Conservation (phyloP, 2,888 invertebrate genomes). For the Flexamia atlantica region DNA sequence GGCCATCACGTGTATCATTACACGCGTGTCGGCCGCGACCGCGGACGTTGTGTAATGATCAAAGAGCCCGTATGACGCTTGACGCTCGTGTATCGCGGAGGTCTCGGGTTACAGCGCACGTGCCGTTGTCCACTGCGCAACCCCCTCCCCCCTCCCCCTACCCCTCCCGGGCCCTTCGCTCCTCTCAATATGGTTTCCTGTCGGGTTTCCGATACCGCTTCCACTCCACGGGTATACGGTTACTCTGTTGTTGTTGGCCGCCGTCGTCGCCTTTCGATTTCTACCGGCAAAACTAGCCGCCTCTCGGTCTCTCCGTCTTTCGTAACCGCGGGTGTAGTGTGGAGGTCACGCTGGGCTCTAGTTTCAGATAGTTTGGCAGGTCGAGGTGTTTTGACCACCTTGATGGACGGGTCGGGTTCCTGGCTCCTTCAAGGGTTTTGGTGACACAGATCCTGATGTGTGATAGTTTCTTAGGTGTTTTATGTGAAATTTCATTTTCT, state of each 20-base stretch:
- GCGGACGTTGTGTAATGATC: constrained; percentile 3
- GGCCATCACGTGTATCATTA: too few species aligned
- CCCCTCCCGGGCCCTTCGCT: not conserved
- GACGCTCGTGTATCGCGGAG: not conserved
- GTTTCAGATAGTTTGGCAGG: not conserved
- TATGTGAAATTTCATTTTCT: too few species aligned
- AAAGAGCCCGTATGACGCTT: constrained; percentile 8
- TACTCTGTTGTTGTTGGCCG: constrained; percentile 26
- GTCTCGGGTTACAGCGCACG: constrained; percentile 46
- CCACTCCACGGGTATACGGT: constrained; percentile 39
- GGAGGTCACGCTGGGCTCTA: not conserved
- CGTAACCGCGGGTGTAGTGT: not conserved
- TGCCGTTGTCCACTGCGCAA: constrained; percentile 58
- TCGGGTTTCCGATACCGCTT: constrained; percentile 28
- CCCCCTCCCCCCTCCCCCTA: constrained; percentile 45
- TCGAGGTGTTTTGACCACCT: too few species aligned
- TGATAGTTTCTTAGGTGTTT: too few species aligned
- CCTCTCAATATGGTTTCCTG: constrained; percentile 28
- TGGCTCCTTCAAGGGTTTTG: too few species aligned
- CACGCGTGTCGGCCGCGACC: not conserved
- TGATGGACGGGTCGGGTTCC: too few species aligned
- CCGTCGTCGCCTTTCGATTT: constrained; percentile 14
- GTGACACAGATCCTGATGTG: too few species aligned
- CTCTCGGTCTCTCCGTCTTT: too few species aligned
- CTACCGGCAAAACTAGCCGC: not conserved